Conservation (phyloP, 2,797 vertebrate genomes). For the Cirrhinus mrigala region DNA sequence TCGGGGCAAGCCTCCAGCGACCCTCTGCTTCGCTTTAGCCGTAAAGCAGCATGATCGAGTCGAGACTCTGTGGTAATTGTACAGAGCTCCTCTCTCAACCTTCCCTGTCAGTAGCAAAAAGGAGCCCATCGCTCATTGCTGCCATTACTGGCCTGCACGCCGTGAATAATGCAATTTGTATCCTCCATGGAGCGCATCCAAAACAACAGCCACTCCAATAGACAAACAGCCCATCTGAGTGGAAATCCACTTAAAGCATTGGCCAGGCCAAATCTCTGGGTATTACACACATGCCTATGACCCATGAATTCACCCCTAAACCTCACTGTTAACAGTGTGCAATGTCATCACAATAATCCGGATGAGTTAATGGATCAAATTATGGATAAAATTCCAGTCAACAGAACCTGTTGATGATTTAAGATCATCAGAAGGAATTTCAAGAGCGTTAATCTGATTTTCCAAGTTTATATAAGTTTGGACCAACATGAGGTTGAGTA, state of each 20-base stretch:
- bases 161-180: constrained; percentile 87
- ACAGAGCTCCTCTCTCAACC: constrained; percentile 78
- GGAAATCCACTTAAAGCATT: constrained; percentile 78
- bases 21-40: constrained; percentile 30
- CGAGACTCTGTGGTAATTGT: constrained; percentile 76
- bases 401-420: neutral
- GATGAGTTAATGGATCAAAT: neutral
- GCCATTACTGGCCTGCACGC: constrained; percentile 80
- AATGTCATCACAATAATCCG: constrained; percentile 63
- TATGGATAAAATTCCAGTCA: neutral
- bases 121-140: constrained; percentile 81
- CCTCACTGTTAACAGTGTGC: constrained; percentile 67
- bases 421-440: neutral
- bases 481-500: neutral
- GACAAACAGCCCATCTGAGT: constrained; percentile 79
- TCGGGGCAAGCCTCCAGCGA: constrained; percentile 53
- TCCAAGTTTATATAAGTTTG: neutral
- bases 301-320: constrained; percentile 71
- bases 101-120: constrained; percentile 81
- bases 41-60: constrained; percentile 57
- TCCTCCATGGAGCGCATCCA: constrained; percentile 83
- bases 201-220: constrained; percentile 81
- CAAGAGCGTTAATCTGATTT: neutral
- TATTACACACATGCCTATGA: constrained; percentile 74
- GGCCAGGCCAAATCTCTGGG: constrained; percentile 65